Conservation (phyloP, 2,797 vertebrate species). For the Bradypodion pumilum region DNA sequence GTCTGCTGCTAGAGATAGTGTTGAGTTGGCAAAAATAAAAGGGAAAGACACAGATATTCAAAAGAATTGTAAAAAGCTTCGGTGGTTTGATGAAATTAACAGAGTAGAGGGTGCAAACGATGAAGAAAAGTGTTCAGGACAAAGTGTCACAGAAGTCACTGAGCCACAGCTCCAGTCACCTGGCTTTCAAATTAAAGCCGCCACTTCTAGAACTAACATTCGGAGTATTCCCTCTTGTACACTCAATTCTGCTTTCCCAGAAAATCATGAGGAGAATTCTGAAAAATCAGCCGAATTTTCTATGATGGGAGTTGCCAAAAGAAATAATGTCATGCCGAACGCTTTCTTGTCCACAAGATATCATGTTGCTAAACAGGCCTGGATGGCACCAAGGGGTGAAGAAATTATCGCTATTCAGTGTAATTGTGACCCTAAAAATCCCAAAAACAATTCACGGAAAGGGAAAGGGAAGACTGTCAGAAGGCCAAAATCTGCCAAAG, state of each 20-base stretch:
- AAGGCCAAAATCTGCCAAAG: constrained; percentile 71
- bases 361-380: constrained; percentile 82
- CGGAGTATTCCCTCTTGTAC: constrained; percentile 37
- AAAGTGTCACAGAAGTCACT: constrained; percentile 28
- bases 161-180: constrained; percentile 44
- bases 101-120: constrained; percentile 42
- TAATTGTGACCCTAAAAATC: constrained; percentile 70
- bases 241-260: constrained; percentile 54
- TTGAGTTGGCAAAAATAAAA: constrained; percentile 84
- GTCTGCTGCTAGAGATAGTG: constrained; percentile 83
- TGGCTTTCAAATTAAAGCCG: constrained; percentile 47
- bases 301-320: constrained; percentile 64
- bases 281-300: constrained; percentile 43
- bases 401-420: constrained; percentile 63
- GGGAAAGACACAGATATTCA: constrained; percentile 68
- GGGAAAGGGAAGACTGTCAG: constrained; percentile 67
- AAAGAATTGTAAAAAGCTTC: constrained; percentile 82
- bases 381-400: constrained; percentile 79
- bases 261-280: constrained; percentile 66
- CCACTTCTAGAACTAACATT: constrained; percentile 34
- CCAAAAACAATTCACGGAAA: constrained; percentile 58
- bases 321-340: constrained; percentile 54
- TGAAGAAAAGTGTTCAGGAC: constrained; percentile 33
- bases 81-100: constrained; percentile 87
- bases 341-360: constrained; percentile 65